Conservation (phyloP, 2,797 vertebrate species). For the Gallinago nigripennis region DNA sequence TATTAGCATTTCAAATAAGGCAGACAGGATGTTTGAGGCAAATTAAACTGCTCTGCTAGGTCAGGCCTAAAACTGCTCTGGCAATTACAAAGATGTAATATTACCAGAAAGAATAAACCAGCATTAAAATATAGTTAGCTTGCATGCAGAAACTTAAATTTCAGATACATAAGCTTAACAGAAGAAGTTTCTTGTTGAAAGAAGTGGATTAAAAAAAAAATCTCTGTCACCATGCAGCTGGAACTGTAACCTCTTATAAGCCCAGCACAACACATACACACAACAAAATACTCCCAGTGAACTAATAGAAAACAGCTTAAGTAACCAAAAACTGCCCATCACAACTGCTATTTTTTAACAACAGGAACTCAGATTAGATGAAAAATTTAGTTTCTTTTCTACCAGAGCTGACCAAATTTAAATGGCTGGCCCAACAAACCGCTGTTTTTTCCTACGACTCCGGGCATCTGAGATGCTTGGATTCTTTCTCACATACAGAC, state of each 20-base stretch:
- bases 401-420: background rate
- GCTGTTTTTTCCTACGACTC: background rate
- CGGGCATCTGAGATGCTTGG: background rate
- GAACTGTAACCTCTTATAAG: background rate
- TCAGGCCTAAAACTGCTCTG: background rate
- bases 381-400: background rate
- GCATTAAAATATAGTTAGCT: background rate
- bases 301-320: background rate
- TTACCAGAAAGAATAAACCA: background rate
- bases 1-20: slow-evolving; percentile 5
- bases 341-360: background rate
- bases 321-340: background rate
- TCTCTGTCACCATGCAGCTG: background rate
- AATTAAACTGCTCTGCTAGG: background rate
- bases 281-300: background rate
- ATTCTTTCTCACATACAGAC: background rate
- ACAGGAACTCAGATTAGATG: background rate
- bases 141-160: background rate
- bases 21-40: background rate
- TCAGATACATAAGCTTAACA: background rate
- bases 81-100: background rate
- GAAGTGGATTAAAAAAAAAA: background rate
- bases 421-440: background rate
- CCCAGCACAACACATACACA: background rate
- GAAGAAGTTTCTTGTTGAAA: background rate